Conservation (phyloP, 2,888 invertebrate genomes). For the Muschampia staudingeri region DNA sequence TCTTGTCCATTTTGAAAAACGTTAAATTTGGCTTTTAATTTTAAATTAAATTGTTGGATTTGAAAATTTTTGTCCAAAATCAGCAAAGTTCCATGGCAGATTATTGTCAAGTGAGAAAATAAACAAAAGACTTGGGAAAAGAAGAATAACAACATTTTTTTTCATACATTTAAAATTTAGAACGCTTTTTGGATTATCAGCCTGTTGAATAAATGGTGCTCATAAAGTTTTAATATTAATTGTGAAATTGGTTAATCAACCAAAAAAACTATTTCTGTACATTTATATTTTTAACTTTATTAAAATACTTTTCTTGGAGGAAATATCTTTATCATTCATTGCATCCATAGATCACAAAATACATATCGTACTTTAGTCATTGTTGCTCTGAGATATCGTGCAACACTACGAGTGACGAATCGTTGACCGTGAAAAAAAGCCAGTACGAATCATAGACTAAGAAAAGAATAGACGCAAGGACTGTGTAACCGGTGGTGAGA, state of each 20-base stretch:
- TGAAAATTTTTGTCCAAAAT: constrained; percentile 63
- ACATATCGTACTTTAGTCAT: constrained; percentile 25
- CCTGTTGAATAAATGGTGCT: too few relatives aligned
- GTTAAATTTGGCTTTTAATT: constrained; percentile 43
- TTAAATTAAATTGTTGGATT: background rate
- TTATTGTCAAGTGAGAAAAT: constrained; percentile 74
- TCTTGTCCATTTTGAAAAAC: constrained; percentile 77
- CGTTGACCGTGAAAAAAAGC: constrained; percentile 61
- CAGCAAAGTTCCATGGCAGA: constrained; percentile 79
- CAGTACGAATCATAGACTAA: constrained; percentile 56
- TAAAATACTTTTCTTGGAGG: too few relatives aligned
- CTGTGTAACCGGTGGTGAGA: too few relatives aligned
- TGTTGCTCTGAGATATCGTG: background rate
- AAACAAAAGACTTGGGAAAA: constrained; percentile 68
- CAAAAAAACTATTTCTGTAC: too few relatives aligned
- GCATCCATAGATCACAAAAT: background rate
- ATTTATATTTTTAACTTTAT: too few relatives aligned
- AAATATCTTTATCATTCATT: too few relatives aligned
- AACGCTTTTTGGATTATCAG: background rate
- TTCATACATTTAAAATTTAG: background rate
- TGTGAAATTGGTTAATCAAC: too few relatives aligned
- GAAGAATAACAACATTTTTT: constrained; percentile 17
- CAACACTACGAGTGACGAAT: constrained; percentile 67
- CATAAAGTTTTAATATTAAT: too few relatives aligned
- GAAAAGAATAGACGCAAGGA: too few relatives aligned